phyloP scores from a whole-genome alignment of 2,113 vertebrate genomes.

The Microtus pennsylvanicus region DNA sequence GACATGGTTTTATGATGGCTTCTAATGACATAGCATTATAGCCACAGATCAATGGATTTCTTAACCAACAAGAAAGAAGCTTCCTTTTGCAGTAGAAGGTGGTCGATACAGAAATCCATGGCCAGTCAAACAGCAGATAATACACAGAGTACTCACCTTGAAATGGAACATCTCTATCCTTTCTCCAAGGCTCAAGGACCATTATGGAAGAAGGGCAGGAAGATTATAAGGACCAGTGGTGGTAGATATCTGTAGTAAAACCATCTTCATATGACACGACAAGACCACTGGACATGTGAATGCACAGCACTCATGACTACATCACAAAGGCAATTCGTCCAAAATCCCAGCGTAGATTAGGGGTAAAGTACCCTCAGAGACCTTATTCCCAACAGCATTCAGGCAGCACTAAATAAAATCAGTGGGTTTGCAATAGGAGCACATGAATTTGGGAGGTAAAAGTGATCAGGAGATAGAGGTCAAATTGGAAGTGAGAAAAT shows the following conservation, averaged over 20 bases:
- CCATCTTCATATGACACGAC: neutral
- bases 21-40: neutral
- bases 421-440: neutral
- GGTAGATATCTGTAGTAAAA: neutral
- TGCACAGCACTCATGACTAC: neutral
- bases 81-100: neutral
- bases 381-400: accelerated
- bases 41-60: neutral
- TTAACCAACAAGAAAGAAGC: neutral
- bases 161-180: neutral
- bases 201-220: neutral
- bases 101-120: neutral
- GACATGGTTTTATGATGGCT: neutral
- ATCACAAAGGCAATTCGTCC: neutral
- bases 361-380: neutral
- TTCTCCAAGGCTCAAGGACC: neutral
- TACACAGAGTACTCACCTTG: no score
- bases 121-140: no score
- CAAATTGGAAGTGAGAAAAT: neutral
- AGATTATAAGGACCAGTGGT: neutral
- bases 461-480: neutral
- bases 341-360: neutral
- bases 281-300: no score
- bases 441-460: neutral
- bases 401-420: neutral